A percentile compares a stretch with the other conserved stretches of the same genome.
Evolutionary conservation across 2,113 vertebrate species (phyloP).

Genomic region (Pseudopipra pipra): DNA sequence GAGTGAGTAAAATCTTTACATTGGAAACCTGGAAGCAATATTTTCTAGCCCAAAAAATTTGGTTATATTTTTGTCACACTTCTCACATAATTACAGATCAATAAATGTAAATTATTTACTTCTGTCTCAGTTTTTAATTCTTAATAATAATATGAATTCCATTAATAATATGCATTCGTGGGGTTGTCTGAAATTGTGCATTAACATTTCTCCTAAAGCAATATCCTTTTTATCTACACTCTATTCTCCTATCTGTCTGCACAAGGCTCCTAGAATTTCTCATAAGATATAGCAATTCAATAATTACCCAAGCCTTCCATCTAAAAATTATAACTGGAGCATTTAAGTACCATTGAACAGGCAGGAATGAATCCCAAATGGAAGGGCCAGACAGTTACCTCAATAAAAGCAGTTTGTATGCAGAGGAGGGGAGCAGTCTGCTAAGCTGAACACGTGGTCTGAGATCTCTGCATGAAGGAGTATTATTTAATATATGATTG

Average conservation of each 20-base stretch:
- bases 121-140: conserved; percentile 46
- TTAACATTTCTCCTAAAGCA: conserved; percentile 60
- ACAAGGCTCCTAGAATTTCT: conserved; percentile 13
- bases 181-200: conserved; percentile 24
- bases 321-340: neutral
- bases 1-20: neutral
- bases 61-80: neutral
- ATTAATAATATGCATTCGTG: conserved; percentile 58
- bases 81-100: conserved; percentile 41
- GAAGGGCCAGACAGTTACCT: neutral
- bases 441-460: neutral
- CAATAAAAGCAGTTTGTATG: neutral
- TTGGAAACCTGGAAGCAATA: neutral
- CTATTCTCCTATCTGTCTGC: conserved; percentile 50
- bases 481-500: neutral
- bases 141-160: conserved; percentile 54
- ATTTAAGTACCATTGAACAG: neutral
- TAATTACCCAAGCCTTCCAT: conserved; percentile 1
- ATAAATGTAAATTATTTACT: conserved; percentile 4
- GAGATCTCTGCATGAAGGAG: neutral
- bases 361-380: neutral
- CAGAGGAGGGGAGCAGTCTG: neutral
- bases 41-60: neutral
- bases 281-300: conserved; percentile 3
- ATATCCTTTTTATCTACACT: conserved; percentile 10